Base-by-base conservation (phyloP, 1,140 invertebrate genomes). In the Bacillus rossius region DNA sequence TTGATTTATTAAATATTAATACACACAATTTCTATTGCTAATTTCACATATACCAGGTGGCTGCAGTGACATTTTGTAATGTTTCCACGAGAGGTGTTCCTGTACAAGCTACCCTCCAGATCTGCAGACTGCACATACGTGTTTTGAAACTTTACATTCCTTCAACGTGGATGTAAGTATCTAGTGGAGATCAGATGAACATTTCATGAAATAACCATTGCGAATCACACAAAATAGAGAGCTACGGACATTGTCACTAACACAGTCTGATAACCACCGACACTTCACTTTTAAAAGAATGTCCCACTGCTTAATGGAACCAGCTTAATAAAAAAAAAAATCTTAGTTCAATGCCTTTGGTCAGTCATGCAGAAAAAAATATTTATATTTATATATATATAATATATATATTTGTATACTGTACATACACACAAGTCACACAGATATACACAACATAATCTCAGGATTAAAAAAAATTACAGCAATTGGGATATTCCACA, bases 301-400 rank as follows among this genome's bases (percentile, higher is more conserved):
- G 37, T 50, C 37, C 19, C 19, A 1, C 34, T 8, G 16, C 26
- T 4, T 50, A 8, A 8, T 17, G 26, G n/a, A 29, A 50, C 3
- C 19, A 26, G 48, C 26, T 19, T 2, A 50, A n/a, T 50, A 26
- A 50, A 50, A n/a, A 29, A 17, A 50, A 29, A n/a, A n/a, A n/a
- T n/a, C 25, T 17, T 50, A 17, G 4, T 29, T 50, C 17, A n/a
- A 29, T 50, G 48, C 25, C 23, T 50, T 50, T 29, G 13, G 48
- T 50, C 48, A 50, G 23, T 50, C 48, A 50, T 50, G 48, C 48
- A 50, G 48, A 50, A 50, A 29, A 50, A 29, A 50, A 29, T 22
- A 25, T 20, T 23, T 49, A 49, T 22, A 20, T 22, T 34, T 34
- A 34, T 34, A 34, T 34, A n/a, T n/a, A 45, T 45, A 45, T 23